Conservation (phyloP, 2,113 vertebrate genomes). For the Aegypius monachus region DNA sequence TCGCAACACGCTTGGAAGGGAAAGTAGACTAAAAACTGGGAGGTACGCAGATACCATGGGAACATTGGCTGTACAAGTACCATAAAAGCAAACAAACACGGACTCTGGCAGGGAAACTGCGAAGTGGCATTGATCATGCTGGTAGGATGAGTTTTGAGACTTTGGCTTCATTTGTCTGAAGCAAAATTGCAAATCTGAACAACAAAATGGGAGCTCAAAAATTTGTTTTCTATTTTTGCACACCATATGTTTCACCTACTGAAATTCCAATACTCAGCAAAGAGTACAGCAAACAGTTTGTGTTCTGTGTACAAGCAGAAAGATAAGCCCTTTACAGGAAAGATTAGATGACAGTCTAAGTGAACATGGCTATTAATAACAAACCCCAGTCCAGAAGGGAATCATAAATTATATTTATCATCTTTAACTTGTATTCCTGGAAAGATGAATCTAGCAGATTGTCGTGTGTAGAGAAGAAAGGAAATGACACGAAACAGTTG, state of each 20-base stretch:
- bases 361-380: constrained; percentile 19
- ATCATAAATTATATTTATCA: constrained; percentile 24
- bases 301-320: fast-evolving
- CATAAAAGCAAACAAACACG: fast-evolving
- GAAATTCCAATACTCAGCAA: not conserved
- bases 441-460: not conserved
- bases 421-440: not conserved
- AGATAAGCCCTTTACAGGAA: not conserved
- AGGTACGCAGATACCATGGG: fast-evolving
- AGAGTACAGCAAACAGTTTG: not conserved
- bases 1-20: fast-evolving
- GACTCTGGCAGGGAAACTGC: fast-evolving
- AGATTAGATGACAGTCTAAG: constrained; percentile 1
- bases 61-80: fast-evolving
- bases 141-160: not conserved
- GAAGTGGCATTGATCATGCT: fast-evolving
- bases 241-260: not conserved
- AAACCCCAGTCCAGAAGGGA: not conserved
- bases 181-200: not conserved
- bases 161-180: not conserved
- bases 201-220: not conserved
- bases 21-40: not conserved
- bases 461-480: not conserved
- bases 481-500: not conserved
- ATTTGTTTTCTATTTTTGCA: not conserved